Conservation (phyloP, 2,888 invertebrate genomes). For the Caenorhabditis sp. region DNA sequence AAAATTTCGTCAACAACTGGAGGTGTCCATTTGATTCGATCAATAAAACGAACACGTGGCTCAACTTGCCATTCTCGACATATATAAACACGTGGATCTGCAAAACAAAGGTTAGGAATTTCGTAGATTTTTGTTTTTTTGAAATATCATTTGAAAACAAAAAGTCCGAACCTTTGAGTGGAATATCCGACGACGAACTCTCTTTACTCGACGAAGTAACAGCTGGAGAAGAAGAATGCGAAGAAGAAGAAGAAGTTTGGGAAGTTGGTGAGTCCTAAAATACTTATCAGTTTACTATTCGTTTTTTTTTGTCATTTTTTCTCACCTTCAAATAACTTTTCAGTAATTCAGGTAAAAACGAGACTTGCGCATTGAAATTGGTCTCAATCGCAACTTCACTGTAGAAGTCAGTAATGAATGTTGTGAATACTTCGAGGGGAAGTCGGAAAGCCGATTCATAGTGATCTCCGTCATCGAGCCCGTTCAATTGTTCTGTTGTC, state of each 20-base stretch:
- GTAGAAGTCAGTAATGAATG: conserved; percentile 97
- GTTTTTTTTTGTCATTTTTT: neutral
- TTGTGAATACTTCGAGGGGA: conserved; percentile 75
- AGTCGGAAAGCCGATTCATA: conserved; percentile 34
- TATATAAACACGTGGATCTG: conserved; percentile 86
- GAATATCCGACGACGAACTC: conserved; percentile 3
- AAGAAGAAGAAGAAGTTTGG: conserved; percentile 18
- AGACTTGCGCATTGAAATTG: conserved; percentile 92
- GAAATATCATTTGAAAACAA: too few species aligned
- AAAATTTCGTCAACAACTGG: conserved; percentile 98
- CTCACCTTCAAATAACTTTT: conserved; percentile 79
- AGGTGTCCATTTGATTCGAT: conserved; percentile 79
- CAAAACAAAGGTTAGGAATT: neutral
- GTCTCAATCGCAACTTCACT: conserved; percentile 82
- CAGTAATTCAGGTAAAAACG: conserved; percentile 91
- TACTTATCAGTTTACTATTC: neutral
- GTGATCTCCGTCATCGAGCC: conserved; percentile 47
- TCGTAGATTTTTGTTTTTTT: too few species aligned
- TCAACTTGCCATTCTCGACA: conserved; percentile 96
- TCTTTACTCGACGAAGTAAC: conserved; percentile 18
- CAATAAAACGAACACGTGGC: conserved; percentile 76
- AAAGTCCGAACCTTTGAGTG: conserved; percentile 1
- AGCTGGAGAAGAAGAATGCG: conserved; percentile 11
- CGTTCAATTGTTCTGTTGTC: conserved; percentile 40
- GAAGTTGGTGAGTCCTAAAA: neutral